These are phyloP conservation scores for Carcina quercana DNA, from an alignment of 2,888 invertebrate genomes.

Conservation along the genomic window DNA sequence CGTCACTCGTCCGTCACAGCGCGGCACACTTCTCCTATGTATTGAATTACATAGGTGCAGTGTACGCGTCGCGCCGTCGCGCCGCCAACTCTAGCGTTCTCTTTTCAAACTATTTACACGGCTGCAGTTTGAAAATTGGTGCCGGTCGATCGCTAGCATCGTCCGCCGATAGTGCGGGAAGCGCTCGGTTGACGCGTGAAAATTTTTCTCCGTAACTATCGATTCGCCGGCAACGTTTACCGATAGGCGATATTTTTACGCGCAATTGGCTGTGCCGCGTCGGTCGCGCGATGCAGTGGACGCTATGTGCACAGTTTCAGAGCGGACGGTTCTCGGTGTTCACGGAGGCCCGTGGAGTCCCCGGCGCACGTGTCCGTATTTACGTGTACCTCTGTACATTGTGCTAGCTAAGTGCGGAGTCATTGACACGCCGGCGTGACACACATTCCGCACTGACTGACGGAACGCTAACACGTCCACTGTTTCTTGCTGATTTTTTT, in stretches of 20 bases:
- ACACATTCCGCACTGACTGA: conserved; percentile 63
- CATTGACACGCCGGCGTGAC: conserved; percentile 69
- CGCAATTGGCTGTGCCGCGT: conserved; percentile 33
- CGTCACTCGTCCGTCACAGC: conserved; percentile 63
- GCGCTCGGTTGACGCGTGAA: conserved; percentile 24
- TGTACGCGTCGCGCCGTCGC: conserved; percentile 35
- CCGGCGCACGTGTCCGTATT: conserved; percentile 59
- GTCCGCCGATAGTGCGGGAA: conserved; percentile 19
- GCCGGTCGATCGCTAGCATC: conserved; percentile 30
- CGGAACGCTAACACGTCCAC: conserved; percentile 50
- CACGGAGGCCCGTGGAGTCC: conserved; percentile 33
- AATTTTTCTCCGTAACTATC: conserved; percentile 33
- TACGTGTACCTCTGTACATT: conserved; percentile 46
- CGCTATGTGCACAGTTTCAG: conserved; percentile 28
- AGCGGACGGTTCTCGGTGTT: conserved; percentile 24
- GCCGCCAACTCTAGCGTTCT: conserved; percentile 45
- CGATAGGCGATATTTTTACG: conserved; percentile 36
- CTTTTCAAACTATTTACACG: conserved; percentile 36
- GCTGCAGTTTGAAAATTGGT: conserved; percentile 46
- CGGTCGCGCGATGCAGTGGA: conserved; percentile 36
- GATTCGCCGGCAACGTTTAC: conserved; percentile 25
- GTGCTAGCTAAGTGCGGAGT: conserved; percentile 45
- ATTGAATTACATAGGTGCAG: conserved; percentile 58
- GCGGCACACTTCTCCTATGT: conserved; percentile 60
- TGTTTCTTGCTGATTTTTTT: conserved; percentile 38